Conservation (phyloP, 2,797 vertebrate genomes). For the Lates japonicus region DNA sequence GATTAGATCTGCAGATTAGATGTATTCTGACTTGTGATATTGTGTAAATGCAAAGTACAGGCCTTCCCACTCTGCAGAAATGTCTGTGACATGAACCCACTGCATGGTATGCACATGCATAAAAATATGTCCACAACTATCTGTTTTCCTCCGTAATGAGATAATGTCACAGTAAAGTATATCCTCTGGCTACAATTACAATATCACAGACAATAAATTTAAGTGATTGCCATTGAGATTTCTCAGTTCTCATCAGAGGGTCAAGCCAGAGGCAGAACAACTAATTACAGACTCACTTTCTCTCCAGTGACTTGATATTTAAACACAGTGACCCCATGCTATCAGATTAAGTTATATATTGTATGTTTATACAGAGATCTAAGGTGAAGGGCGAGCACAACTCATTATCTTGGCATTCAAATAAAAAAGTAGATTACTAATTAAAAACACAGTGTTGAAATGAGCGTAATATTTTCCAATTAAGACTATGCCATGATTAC, state of each 20-base stretch:
- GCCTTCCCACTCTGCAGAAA: constrained; percentile 11
- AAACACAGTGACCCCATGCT: constrained; percentile 40
- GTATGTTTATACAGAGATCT: constrained; percentile 58
- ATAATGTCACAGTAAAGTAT: constrained; percentile 40
- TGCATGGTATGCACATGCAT: not conserved
- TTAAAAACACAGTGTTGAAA: constrained; percentile 62
- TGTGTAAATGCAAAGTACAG: constrained; percentile 23
- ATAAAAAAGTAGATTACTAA: constrained; percentile 69
- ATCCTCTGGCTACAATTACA: constrained; percentile 62
- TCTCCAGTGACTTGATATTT: constrained; percentile 66
- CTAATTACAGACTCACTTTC: constrained; percentile 62
- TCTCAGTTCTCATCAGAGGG: constrained; percentile 62
- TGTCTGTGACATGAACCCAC: not conserved
- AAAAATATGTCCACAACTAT: constrained; percentile 22
- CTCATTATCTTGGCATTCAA: constrained; percentile 68
- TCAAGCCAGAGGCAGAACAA: constrained; percentile 66
- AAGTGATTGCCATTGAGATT: constrained; percentile 51
- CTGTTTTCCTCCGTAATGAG: constrained; percentile 34
- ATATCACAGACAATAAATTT: constrained; percentile 57
- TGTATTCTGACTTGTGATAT: constrained; percentile 4
- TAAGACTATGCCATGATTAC: constrained; percentile 65
- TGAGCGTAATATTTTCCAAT: constrained; percentile 65
- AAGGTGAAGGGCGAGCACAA: constrained; percentile 54
- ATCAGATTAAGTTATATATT: constrained; percentile 53
- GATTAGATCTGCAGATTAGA: constrained; percentile 41